Base-by-base conservation (phyloP, 2,113 vertebrate species). In the Ardeotis arabs region DNA sequence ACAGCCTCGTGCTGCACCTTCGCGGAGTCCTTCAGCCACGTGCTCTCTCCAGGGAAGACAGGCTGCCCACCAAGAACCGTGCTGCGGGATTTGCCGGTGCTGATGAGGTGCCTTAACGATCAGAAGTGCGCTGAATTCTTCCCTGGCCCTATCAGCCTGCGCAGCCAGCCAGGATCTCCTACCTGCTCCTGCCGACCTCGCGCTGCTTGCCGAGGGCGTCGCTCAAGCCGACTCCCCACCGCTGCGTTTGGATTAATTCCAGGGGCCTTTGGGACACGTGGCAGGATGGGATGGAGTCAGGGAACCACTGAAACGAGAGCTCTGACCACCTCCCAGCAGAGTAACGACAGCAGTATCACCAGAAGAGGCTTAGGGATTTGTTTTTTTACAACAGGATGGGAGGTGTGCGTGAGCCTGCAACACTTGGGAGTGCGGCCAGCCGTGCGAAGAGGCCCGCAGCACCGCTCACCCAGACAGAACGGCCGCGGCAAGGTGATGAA, bases 81-180 rank as follows among this genome's bases (percentile, higher is more conserved):
- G 21, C 87, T 6, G 49, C 7, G 85, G 95, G 94, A 95, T 96
- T 90, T 95, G 90, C 84, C 90, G 35, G 94, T 85, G 92, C 93
- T 97, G 94, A 84, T 74, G 90, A 84, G 95, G 95, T 44, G 84
- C 93, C 95, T 94, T 84, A 92, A 85, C 93, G 94, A 96, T 87
- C 82, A 91, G 72, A 90, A 90, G 78, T 85, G 94, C 96, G 95
- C 96, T 95, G 93, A 94, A 95, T 95, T 94, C 68, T 90, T 85
- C 90, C 27, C 88, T 33, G 62, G 90, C 90, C 47, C 94, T 94
- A 93, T 88, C 95, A 83, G 95, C 90, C 13, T 12, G 9, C 93
- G 56, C 45, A 80, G 95, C 95, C 74, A 59, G 62, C 14, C 6
- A 79, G 87, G 62, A 83, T 49, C 94, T 90, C 29, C 52, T 93